These are phyloP conservation scores for Zalophus californianus DNA, from an alignment of 2,797 vertebrate species.

Conservation along the genomic window DNA sequence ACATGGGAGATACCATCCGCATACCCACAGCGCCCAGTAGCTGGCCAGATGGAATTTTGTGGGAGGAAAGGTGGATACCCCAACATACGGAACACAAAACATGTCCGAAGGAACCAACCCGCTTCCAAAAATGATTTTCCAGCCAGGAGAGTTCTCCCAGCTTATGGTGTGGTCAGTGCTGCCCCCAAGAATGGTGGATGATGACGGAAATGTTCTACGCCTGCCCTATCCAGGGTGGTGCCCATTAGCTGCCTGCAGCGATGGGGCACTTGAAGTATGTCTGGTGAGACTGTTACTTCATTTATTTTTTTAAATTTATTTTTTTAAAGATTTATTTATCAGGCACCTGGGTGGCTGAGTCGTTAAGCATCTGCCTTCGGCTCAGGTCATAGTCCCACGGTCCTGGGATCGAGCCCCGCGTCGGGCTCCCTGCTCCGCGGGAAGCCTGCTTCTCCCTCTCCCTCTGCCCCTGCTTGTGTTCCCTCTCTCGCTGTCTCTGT, in stretches of 20 bases:
- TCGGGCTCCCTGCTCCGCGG: no score
- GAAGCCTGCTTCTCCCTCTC: no score
- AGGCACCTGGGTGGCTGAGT: no score
- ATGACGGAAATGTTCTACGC: not conserved
- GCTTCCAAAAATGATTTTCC: not conserved
- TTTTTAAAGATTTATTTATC: no score
- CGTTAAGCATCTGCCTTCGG: no score
- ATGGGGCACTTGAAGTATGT: rapidly evolving
- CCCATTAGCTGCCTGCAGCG: not conserved
- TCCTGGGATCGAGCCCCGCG: no score
- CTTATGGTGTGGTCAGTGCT: not conserved
- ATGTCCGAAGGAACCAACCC: not conserved
- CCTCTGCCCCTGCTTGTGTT: no score
- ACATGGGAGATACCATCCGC: not conserved
- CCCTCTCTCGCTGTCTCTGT: no score
- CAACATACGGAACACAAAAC: not conserved
- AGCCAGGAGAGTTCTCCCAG: not conserved
- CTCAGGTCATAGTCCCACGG: no score
- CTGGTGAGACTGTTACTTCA: rapidly evolving
- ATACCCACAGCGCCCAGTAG: not conserved
- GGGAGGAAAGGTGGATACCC: not conserved
- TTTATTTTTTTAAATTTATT: not conserved
- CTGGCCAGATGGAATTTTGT: not conserved
- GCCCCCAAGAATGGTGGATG: rapidly evolving
- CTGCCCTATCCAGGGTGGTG: rapidly evolving